Conservation (phyloP, 1,140 invertebrate species). For the Drosophila sp. region DNA sequence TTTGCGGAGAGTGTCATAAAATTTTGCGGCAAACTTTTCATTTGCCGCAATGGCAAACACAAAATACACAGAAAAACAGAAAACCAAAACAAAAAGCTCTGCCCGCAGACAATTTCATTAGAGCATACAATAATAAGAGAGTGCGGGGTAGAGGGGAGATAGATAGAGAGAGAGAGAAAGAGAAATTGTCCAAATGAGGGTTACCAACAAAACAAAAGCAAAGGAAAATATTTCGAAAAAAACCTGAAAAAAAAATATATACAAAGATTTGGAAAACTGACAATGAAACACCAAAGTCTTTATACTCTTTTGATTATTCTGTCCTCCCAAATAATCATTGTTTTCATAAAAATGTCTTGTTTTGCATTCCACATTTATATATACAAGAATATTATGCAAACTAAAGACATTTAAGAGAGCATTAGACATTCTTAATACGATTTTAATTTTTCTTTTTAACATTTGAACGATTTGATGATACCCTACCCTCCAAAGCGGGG, state of each 20-base stretch:
- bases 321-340: too few species aligned
- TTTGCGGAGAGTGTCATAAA: slow-evolving; percentile 46
- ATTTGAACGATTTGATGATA: too few species aligned
- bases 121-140: slow-evolving; percentile 52
- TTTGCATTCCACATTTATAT: too few species aligned
- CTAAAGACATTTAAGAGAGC: too few species aligned
- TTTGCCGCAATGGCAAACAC: slow-evolving; percentile 54
- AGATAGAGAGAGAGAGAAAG: slow-evolving; percentile 2
- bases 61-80: slow-evolving; percentile 30
- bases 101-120: slow-evolving; percentile 78
- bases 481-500: background rate
- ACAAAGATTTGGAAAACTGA: slow-evolving; percentile 38
- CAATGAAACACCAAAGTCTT: background rate
- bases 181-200: slow-evolving; percentile 42
- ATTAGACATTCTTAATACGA: too few species aligned
- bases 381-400: too few species aligned
- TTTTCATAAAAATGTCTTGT: too few species aligned
- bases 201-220: slow-evolving; percentile 26
- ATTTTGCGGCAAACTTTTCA: slow-evolving; percentile 57
- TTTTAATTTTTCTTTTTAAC: too few species aligned
- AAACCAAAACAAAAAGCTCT: slow-evolving; percentile 31
- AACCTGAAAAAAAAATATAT: slow-evolving; percentile 19
- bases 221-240: slow-evolving; percentile 1
- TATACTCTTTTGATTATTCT: background rate
- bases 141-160: background rate